Base-by-base conservation (phyloP, 2,888 invertebrate genomes). In the Lasioglossum malachurum region DNA sequence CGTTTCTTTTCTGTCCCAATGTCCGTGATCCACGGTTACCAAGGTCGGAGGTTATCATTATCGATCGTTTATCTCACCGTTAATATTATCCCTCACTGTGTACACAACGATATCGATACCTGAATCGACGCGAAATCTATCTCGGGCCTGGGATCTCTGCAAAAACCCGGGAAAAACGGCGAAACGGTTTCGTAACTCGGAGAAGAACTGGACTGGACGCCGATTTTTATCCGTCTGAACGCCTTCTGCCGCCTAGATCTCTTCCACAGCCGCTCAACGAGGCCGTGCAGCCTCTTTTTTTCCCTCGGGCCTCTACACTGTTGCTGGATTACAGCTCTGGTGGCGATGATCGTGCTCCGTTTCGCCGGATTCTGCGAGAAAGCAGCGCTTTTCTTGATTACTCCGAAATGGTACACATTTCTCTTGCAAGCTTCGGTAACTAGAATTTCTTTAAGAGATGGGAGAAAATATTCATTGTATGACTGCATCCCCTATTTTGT, bases 1-100 rank as follows among this genome's bases (percentile, higher is more conserved):
- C 77, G 80, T 84, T 75, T 84, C 77, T 16, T 4, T 69, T 75
- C 46, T 64, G 72, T 75, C 67, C 27, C 64, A 31, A 31, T 4
- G 64, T 64, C 64, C 67, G 10, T 67, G 23, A 69, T 67, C 44
- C 60, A 72, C 10, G 35, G 44, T 2, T 69, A 19, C 31, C 73
- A 46, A 46, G 73, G 73, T 73, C 73, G 31, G 31, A 46, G 73
- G 73, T 73, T 73, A 73, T 73, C 73, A 27, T 46, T 46, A 49
- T 73, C 73, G 73, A 46, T 73, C 46, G 73, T 73, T 69, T 69
- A 69, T 41, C 69, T 38, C 31, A 7, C 31, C 31, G 23, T 69
- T 38, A 69, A 73, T 46, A 73, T 49, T 2, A 23, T n/a, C 73
- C 27, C 19, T 27, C 46, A 14, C 8, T 27, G 46, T 31, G 16